Conservation (phyloP, 2,113 vertebrate genomes). For the Colaptes auratus region DNA sequence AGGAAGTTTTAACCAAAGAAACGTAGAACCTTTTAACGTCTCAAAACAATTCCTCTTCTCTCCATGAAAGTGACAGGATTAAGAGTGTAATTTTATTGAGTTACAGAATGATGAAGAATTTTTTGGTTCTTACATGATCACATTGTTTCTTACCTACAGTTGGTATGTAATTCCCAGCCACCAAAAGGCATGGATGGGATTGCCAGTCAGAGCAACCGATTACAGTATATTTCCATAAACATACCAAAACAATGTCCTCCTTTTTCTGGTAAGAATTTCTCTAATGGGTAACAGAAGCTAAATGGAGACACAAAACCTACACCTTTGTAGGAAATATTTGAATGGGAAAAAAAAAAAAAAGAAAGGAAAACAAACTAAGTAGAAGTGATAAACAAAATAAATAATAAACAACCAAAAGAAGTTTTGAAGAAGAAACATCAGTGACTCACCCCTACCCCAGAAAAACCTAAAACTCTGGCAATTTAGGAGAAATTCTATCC, state of each 20-base stretch:
- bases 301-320: constrained; percentile 53
- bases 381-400: constrained; percentile 23
- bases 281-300: constrained; percentile 48
- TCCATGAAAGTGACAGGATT: not conserved
- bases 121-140: not conserved
- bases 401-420: not conserved
- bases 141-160: constrained; percentile 44
- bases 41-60: not conserved
- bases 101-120: not conserved
- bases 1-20: not conserved
- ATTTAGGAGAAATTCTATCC: not conserved
- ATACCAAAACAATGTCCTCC: constrained; percentile 55
- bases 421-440: not conserved
- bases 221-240: constrained; percentile 44
- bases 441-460: not conserved
- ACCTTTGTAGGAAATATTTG: constrained; percentile 24
- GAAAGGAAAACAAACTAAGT: constrained; percentile 43
- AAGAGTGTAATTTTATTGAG: constrained; percentile 23
- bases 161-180: constrained; percentile 53
- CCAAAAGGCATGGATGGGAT: constrained; percentile 55
- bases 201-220: constrained; percentile 52
- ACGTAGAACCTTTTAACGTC: not conserved
- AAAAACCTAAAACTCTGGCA: not conserved
- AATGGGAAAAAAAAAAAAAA: not conserved
- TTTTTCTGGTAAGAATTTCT: constrained; percentile 52